Evolutionary conservation across 2,888 invertebrate species (phyloP).

Genomic region (Microctonus hyperodae): DNA sequence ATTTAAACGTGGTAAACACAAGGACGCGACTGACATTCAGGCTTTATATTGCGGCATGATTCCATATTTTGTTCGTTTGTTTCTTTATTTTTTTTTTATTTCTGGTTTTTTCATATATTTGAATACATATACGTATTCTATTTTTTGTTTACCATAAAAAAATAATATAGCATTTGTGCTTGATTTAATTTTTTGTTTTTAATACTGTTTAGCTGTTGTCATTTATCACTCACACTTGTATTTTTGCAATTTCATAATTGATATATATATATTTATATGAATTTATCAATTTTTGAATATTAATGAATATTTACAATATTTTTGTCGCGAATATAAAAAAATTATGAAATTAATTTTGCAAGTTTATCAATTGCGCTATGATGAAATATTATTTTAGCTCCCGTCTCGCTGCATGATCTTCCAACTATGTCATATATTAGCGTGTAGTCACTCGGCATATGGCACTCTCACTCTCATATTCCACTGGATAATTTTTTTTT

Average conservation of each 20-base stretch:
- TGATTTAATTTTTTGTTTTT: conserved; percentile 31
- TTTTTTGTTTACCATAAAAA: conserved; percentile 14
- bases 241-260: background rate
- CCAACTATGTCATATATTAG: conserved; percentile 1
- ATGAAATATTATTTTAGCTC: background rate
- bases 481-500: background rate
- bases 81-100: conserved; percentile 37
- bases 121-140: background rate
- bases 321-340: background rate
- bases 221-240: conserved; percentile 19
- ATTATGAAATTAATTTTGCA: background rate
- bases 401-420: conserved; percentile 11
- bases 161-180: conserved; percentile 39
- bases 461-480: conserved; percentile 12
- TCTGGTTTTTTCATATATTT: conserved; percentile 30
- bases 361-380: conserved; percentile 9
- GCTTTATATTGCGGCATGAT: conserved; percentile 55
- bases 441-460: conserved; percentile 16
- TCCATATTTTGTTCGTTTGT: conserved; percentile 37
- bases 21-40: conserved; percentile 38
- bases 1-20: background rate
- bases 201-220: conserved; percentile 40
- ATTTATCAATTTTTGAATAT: no score
- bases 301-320: no score
- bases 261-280: background rate